These are phyloP conservation scores for Sinosuthora webbiana DNA, from an alignment of 2,113 vertebrate species.

Conservation along the genomic window DNA sequence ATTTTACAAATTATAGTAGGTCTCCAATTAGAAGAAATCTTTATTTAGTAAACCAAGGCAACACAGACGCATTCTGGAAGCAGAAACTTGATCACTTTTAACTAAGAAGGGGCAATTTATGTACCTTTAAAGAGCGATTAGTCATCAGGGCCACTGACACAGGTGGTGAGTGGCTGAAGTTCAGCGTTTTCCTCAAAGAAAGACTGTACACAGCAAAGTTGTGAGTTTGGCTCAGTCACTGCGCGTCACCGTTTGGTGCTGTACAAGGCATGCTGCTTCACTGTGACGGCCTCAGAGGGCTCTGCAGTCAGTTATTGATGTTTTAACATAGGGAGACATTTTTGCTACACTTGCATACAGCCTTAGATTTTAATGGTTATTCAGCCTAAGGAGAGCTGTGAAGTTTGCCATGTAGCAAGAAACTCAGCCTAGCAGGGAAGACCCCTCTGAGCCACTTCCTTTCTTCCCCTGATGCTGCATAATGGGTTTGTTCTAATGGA, in stretches of 20 bases:
- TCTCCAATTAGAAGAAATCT: neutral
- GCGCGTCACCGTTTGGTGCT: accelerated
- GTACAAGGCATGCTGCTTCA: neutral
- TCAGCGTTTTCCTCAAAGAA: neutral
- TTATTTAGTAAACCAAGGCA: neutral
- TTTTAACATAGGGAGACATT: neutral
- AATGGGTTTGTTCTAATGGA: neutral
- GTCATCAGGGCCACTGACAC: neutral
- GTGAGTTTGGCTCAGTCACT: accelerated
- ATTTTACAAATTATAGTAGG: neutral
- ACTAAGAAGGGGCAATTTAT: neutral
- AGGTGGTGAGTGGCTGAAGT: neutral
- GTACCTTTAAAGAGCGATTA: neutral
- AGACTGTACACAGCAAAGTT: neutral
- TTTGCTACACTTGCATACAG: neutral
- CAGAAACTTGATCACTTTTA: neutral
- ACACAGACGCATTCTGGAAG: neutral
- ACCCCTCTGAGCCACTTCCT: neutral
- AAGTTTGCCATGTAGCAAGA: neutral
- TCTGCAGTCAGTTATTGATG: neutral
- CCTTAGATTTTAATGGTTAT: neutral
- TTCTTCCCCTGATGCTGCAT: neutral
- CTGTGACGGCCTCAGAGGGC: accelerated
- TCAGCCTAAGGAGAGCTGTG: neutral
- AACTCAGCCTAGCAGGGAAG: neutral